Evolutionary conservation across 2,888 invertebrate genomes (phyloP), one percentile per base, ranked within the genome.

Genomic region (Eudemis profundana): DNA sequence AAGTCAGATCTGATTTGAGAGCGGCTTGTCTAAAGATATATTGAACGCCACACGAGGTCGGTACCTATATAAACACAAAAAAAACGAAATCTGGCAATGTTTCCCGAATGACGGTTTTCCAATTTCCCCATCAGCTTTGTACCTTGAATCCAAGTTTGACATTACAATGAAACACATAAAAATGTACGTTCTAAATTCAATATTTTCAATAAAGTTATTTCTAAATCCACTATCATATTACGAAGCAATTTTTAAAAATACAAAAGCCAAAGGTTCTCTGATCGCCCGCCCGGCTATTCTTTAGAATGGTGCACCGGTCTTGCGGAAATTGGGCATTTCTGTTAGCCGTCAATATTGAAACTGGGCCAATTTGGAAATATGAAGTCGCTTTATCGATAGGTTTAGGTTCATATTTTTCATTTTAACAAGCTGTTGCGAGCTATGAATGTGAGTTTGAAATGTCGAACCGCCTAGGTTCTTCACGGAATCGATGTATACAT

Each of bases 271-370:
- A 61, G 33, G 38, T 29, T 49, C 47, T 54, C 56, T 40, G 49
- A 49, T 29, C 40, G 47, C n/a, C 36, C 51, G 57, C 19, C 46
- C 15, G 33, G 10, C 14, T 15, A 27, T 27, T 40, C 56, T 42
- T 54, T 21, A 49, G 38, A 33, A 33, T 42, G 17, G 53, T 46
- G 38, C 27, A 29, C 19, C 14, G 33, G 47, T 10, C 40, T 40
- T 23, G 29, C 54, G 56, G 56, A 63, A 63, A 63, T 63, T 56
- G 62, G 29, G 49, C 19, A 19, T 29, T 56, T 29, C 54, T 56
- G 47, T 51, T 40, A 15, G 29, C 51, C 47, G 33, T 54, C 47
- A 56, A 42, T 38, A 49, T 56, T 12, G 40, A 19, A 27, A 36
- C 14, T 17, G 42, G 38, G 7, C 44, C 61, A 47, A 54, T 53